Evolutionary conservation across 1,140 invertebrate genomes (phyloP).

Genomic region (Drosophila micromelanica): DNA sequence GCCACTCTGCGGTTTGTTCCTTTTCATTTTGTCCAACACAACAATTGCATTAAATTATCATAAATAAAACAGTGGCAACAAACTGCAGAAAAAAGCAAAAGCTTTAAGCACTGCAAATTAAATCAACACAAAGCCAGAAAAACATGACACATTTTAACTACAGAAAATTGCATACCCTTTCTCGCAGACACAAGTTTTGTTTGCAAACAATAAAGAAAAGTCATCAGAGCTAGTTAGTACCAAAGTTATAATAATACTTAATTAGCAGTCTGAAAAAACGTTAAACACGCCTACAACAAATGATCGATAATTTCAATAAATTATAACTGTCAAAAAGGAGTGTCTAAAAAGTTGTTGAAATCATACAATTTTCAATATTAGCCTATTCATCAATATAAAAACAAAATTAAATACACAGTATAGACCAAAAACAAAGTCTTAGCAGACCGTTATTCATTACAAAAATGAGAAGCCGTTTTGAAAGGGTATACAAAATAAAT

Average conservation of each 20-base stretch:
- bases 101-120: slow-evolving; percentile 60
- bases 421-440: not conserved
- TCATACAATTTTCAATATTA: no score
- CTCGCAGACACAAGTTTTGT: not conserved
- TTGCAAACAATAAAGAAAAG: no score
- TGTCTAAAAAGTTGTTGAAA: no score
- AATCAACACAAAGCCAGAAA: slow-evolving; percentile 48
- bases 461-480: not conserved
- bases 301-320: no score
- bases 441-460: not conserved
- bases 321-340: no score
- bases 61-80: slow-evolving; percentile 48
- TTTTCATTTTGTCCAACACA: slow-evolving; percentile 34
- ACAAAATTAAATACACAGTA: not conserved
- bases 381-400: not conserved
- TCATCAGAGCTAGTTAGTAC: no score
- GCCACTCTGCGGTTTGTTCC: slow-evolving; percentile 6
- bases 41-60: slow-evolving; percentile 72
- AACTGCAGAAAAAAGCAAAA: slow-evolving; percentile 36
- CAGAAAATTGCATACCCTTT: slow-evolving; percentile 4
- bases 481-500: slow-evolving; percentile 35
- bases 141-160: not conserved
- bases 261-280: no score
- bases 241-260: no score
- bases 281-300: no score